These are phyloP conservation scores for Arctocebus calabarensis DNA, from an alignment of 2,797 vertebrate species.

Conservation along the genomic window DNA sequence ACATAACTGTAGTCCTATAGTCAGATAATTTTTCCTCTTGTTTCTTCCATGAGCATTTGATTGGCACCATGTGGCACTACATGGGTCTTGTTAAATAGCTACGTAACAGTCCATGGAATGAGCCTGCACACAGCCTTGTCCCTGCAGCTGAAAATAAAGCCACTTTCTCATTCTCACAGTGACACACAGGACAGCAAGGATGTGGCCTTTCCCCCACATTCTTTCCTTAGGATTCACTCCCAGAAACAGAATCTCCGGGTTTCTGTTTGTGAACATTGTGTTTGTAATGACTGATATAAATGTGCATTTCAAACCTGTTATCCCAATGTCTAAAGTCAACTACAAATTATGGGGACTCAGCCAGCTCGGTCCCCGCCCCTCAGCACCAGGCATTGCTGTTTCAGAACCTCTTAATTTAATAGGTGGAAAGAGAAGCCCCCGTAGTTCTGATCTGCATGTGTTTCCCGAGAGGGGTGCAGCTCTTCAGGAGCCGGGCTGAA, in stretches of 20 bases:
- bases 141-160: accelerated
- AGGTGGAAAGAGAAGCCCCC: neutral
- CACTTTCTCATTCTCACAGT: accelerated
- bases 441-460: accelerated
- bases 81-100: neutral
- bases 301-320: neutral
- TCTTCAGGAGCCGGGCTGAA: neutral
- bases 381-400: accelerated
- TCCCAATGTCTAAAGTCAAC: neutral
- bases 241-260: neutral
- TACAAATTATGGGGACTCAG: neutral
- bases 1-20: accelerated
- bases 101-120: accelerated
- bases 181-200: accelerated
- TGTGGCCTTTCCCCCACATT: neutral
- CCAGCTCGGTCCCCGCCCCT: neutral
- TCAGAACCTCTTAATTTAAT: too few species aligned
- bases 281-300: accelerated
- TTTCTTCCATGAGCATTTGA: too few species aligned
- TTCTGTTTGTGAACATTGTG: neutral
- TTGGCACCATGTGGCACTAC: accelerated
- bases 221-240: neutral
- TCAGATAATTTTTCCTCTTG: neutral
- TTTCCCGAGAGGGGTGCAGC: neutral
- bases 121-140: accelerated